These are phyloP conservation scores for Macropis europaea DNA, from an alignment of 2,888 invertebrate genomes.

Conservation along the genomic window DNA sequence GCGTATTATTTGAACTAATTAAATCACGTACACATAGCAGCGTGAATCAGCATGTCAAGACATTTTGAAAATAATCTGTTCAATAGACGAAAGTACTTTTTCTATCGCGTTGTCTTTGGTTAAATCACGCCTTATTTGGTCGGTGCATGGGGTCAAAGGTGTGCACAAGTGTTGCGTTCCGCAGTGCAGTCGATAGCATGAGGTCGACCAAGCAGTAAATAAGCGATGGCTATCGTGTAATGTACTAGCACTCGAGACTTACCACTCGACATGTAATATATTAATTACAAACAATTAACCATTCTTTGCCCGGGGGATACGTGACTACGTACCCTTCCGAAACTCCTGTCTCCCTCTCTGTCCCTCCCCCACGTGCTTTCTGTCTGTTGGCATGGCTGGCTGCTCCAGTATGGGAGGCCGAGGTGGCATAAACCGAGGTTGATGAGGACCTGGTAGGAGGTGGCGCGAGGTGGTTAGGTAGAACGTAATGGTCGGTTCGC, in stretches of 20 bases:
- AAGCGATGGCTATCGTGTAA: slow-evolving; percentile 72
- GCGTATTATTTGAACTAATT: too few relatives aligned
- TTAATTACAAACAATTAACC: slow-evolving; percentile 77
- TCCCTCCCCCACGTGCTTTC: slow-evolving; percentile 10
- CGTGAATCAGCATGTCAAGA: too few relatives aligned
- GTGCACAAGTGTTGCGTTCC: not conserved
- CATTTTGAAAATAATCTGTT: too few relatives aligned
- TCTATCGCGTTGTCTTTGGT: too few relatives aligned
- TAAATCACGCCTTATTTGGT: too few relatives aligned
- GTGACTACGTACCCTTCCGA: slow-evolving; percentile 44
- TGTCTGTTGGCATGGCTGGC: slow-evolving; percentile 19
- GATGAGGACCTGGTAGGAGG: slow-evolving; percentile 44
- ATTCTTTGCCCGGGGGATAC: slow-evolving; percentile 65
- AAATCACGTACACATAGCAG: too few relatives aligned
- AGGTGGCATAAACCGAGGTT: slow-evolving; percentile 35
- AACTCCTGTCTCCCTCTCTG: slow-evolving; percentile 14
- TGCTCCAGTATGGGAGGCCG: slow-evolving; percentile 25
- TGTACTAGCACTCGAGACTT: slow-evolving; percentile 64
- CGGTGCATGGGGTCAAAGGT: not conserved
- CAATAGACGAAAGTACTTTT: too few relatives aligned
- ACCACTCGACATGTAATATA: slow-evolving; percentile 74
- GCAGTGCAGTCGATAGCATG: slow-evolving; percentile 17
- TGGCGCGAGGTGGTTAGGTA: slow-evolving; percentile 46
- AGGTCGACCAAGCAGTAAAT: slow-evolving; percentile 55
- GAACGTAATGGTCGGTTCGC: slow-evolving; percentile 71